Base-by-base conservation (phyloP, 1,140 invertebrate species). In the Drosophila setifemur region DNA sequence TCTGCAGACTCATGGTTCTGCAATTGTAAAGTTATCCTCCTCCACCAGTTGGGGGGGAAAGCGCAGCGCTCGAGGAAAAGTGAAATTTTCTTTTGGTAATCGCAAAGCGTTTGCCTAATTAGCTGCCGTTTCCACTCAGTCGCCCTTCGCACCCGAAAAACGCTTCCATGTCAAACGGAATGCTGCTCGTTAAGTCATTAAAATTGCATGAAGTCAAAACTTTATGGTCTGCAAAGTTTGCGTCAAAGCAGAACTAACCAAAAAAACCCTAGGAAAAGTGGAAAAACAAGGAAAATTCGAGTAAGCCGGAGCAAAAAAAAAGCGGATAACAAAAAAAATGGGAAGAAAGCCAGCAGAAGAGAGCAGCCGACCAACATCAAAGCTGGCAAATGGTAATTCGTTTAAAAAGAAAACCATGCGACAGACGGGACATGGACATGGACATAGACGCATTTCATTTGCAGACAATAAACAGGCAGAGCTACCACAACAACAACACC, bases 151-250 rank as follows among this genome's bases (percentile, higher is more conserved):
- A 37, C 50, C 23, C 21, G 11, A 16, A 50, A 50, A 72, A 72
- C 52, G 48, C 57, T 60, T 44, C 60, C 71, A 66, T 76, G 73
- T 55, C 72, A 63, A 71, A 69, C 45, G 73, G 60, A 61, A 79
- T 70, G 79, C 75, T 72, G 79, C 81, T 85, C 81, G 79, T 85
- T 85, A 85, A 85, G 75, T 85, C 81, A 85, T 85, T 85, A 85
- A 85, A 85, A 85, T 70, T 85, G 81, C 71, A 85, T 85, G 81
- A 85, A 85, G 82, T 85, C 81, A 85, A 86, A 85, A 85, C 81
- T 85, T 85, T 85, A 79, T 85, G 81, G 81, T 85, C 81, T 85
- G 81, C 81, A 85, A 85, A 85, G 81, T 85, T 85, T 85, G 48
- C 75, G 66, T 85, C 81, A 85, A 85, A 85, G 81, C 71, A 60